These are phyloP conservation scores for Pelusios castaneus DNA, from an alignment of 2,113 vertebrate genomes.

Conservation along the genomic window DNA sequence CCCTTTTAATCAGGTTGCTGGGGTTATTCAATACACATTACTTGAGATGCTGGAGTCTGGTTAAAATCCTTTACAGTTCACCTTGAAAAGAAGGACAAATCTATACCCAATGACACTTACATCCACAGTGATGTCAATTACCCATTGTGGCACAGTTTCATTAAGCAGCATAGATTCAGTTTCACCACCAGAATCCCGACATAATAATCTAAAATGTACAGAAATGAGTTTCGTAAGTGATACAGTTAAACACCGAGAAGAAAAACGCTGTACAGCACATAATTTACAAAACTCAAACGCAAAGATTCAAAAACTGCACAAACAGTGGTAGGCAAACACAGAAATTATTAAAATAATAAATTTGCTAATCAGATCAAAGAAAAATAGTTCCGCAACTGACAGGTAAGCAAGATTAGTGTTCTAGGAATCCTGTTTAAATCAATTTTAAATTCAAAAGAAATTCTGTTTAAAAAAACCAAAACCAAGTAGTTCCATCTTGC, in stretches of 20 bases:
- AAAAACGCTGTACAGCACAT: neutral
- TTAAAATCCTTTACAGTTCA: neutral
- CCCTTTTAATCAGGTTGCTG: neutral
- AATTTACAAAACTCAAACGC: neutral
- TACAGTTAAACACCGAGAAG: neutral
- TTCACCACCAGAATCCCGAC: slow-evolving; percentile 96
- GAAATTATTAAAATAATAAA: neutral
- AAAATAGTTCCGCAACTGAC: neutral
- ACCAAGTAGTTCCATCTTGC: neutral
- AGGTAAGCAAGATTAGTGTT: neutral
- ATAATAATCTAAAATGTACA: slow-evolving; percentile 85
- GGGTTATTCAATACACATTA: neutral
- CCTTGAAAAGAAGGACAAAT: neutral
- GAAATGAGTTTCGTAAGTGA: neutral
- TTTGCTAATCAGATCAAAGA: neutral
- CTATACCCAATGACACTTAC: slow-evolving; percentile 78
- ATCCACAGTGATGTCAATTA: slow-evolving; percentile 98
- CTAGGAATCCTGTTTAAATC: neutral
- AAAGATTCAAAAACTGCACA: neutral
- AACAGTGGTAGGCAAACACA: neutral
- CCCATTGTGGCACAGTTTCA: slow-evolving; percentile 98
- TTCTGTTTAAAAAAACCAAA: neutral
- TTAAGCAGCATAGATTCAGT: slow-evolving; percentile 98
- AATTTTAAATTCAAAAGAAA: neutral
- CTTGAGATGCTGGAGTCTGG: neutral